phyloP scores from a whole-genome alignment of 2,797 vertebrate genomes.

The Selene dorsalis region DNA sequence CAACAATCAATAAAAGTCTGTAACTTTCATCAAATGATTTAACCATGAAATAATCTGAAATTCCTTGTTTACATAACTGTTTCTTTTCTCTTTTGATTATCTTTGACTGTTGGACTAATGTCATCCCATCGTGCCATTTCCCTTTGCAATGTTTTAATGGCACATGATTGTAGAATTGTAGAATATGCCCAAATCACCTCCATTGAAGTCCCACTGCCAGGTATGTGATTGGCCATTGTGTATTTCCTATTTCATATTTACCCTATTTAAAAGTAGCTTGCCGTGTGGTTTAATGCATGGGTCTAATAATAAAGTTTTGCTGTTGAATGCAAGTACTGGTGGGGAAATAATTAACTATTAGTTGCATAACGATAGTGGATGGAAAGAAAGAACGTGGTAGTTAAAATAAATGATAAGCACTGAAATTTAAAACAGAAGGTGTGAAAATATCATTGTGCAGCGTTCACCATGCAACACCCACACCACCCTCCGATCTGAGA shows the following conservation, averaged over 20 bases:
- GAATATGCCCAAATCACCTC: too few relatives aligned
- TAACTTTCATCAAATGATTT: neutral
- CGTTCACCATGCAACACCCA: too few relatives aligned
- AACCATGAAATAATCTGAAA: neutral
- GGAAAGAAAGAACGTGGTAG: constrained; percentile 10
- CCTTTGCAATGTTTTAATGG: neutral
- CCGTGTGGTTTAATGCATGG: too few relatives aligned
- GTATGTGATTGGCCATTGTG: too few relatives aligned
- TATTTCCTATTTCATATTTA: too few relatives aligned
- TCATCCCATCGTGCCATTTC: neutral
- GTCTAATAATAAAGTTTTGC: too few relatives aligned
- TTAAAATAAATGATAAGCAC: constrained; percentile 25
- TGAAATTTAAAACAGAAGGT: constrained; percentile 6
- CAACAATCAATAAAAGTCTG: neutral
- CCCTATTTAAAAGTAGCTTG: too few relatives aligned
- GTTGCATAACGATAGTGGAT: neutral
- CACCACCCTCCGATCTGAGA: too few relatives aligned
- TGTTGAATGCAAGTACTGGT: neutral
- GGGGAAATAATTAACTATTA: neutral
- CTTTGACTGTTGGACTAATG: neutral
- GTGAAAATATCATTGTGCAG: constrained; percentile 11
- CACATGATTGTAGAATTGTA: neutral
- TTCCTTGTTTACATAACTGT: neutral
- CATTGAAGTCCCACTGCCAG: too few relatives aligned
- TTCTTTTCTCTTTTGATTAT: neutral